Evolutionary conservation across 2,113 vertebrate genomes (phyloP), one percentile per base, ranked within the genome.

Genomic region (Pyxicephalus adspersus): DNA sequence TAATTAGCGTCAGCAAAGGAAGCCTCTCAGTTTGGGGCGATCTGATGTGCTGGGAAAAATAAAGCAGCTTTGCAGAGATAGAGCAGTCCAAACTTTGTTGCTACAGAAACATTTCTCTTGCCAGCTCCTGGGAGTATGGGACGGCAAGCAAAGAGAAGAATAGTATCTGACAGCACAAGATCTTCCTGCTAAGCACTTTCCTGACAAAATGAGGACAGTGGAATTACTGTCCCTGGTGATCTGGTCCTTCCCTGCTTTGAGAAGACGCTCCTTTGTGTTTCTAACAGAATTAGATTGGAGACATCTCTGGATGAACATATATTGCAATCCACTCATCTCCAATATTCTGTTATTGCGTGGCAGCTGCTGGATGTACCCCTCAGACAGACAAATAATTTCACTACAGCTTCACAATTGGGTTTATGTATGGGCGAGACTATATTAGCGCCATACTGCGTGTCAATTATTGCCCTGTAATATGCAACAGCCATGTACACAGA

Each of bases 121-220:
- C 77, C 61, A 29, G 18, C 60, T 20, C 23, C 4, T 34, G 19
- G 26, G 15, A 4, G 75, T 5, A 16, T 4, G 51, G 61, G 52
- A 58, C 13, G 19, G 54, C 26, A 25, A 58, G 15, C 29, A 19
- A 50, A 25, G 65, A 31, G 6, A 70, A 38, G 29, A 34, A 80
- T 60, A 50, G 19, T n/a, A 20, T 50, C 4, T 70, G 77, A 70
- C 77, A 80, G 64, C 34, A 19, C 52, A 26, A 19, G 77, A 70
- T 70, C 31, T 57, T 60, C 22, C 51, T 65, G 64, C 65, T 60
- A 60, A 79, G 64, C 77, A 67, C 64, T 34, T 78, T 55, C 63
- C 60, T 65, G 76, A 77, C 76, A 77, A 77, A 78, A 67, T 67
- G 76, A 78, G 76, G 76, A 45, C 64, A 78, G 16, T 18, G 23